Evolutionary conservation across 1,140 invertebrate genomes (phyloP), one percentile per base, ranked within the genome.

Genomic region (Stegodyphus dumicola): DNA sequence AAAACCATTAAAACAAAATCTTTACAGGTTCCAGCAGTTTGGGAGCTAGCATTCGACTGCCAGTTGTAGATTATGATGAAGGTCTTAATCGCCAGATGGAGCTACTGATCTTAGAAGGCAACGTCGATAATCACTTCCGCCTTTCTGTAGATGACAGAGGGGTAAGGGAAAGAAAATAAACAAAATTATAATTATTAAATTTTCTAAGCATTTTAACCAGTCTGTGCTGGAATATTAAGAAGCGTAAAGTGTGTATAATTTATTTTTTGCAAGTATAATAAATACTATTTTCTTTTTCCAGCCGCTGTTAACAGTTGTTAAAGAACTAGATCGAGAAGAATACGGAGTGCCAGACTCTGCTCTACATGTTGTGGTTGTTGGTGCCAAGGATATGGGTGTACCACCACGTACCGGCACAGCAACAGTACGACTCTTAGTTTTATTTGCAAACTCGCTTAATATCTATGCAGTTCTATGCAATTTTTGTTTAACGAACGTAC

Each of bases 401-500:
- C 88, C 88, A 11, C 87, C 89, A 7, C 87, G 90, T 80, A 90
- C 90, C 75, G 91, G 87, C 93, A 96, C 91, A 93, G 94, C 89
- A 94, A 97, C 91, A 93, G 95, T 89, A 93, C 76, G 87, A 69
- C 18, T 17, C 0, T 17, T 0, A 17, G 18, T 69, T 9, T 69
- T 60, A 60, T 60, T 11, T 9, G 9, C 56, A 60, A 60, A 60
- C 56, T 15, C 56, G 1, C 33, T 33, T 60, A 5, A 60, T 2
- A 60, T 11, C 9, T 15, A 60, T 60, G 56, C 56, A 15, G 15
- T 60, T 11, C 5, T 65, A 73, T 17, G 69, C 11, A 87, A 33
- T 33, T 33, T 33, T 33, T 33, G 1, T 33, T 33, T 33, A 33
- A 33, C 1, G 33, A 33, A 33, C 33, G 3, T 33, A 33, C 33